Evolutionary conservation across 2,888 invertebrate genomes (phyloP).

Genomic region (Blomia tropicalis): DNA sequence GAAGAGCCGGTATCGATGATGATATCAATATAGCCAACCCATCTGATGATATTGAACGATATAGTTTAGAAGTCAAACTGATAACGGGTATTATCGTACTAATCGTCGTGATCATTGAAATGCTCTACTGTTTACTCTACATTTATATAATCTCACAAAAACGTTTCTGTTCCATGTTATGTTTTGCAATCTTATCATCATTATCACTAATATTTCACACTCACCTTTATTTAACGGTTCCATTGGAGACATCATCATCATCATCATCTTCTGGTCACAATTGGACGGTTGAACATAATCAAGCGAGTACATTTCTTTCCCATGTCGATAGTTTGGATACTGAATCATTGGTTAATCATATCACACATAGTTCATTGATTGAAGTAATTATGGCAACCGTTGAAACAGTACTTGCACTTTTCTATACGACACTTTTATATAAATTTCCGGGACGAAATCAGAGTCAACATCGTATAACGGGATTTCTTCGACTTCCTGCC

Average conservation of each 20-base stretch:
- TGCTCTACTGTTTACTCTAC: slow-evolving; percentile 8
- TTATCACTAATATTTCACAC: slow-evolving; percentile 3
- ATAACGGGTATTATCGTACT: neutral
- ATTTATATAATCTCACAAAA: neutral
- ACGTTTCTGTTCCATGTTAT: slow-evolving; percentile 9
- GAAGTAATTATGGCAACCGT: neutral
- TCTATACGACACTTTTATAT: neutral
- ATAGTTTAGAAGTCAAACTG: neutral
- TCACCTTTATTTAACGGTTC: neutral
- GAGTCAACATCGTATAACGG: neutral
- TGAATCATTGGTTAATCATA: neutral
- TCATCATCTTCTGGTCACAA: no score
- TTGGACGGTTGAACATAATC: neutral
- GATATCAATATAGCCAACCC: neutral
- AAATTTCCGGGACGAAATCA: neutral
- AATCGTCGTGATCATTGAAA: neutral
- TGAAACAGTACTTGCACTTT: neutral
- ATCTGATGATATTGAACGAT: neutral
- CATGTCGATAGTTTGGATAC: neutral
- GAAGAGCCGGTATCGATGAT: neutral
- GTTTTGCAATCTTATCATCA: neutral
- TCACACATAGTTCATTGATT: neutral
- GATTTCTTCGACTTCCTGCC: slow-evolving; percentile 8
- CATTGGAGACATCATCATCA: neutral
- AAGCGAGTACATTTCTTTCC: neutral